A percentile compares a stretch with the other conserved stretches of the same genome.
phyloP scores from a whole-genome alignment of 2,797 vertebrate genomes.

The Rhynchotus rufescens region DNA sequence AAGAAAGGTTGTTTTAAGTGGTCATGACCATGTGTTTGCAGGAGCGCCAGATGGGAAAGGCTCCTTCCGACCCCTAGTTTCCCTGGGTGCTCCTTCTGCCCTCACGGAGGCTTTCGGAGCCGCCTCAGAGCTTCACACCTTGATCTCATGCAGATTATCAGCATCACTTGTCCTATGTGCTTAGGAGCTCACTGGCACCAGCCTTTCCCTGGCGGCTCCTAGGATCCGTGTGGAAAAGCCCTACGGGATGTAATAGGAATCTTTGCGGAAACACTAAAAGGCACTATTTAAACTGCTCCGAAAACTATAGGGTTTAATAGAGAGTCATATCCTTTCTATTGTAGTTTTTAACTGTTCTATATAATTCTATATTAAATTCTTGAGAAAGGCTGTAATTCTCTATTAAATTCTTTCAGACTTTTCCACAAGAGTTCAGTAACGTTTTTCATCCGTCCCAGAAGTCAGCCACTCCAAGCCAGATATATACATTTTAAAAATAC shows the following conservation, averaged over 20 bases:
- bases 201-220: constrained; percentile 49
- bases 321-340: constrained; percentile 69
- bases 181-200: constrained; percentile 54
- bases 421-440: constrained; percentile 56
- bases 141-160: constrained; percentile 11
- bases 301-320: constrained; percentile 64
- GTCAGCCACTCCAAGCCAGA: constrained; percentile 51
- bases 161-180: constrained; percentile 42
- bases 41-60: neutral
- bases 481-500: neutral
- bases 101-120: neutral
- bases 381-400: constrained; percentile 67
- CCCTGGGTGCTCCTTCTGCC: neutral
- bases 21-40: neutral
- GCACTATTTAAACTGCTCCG: constrained; percentile 40
- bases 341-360: constrained; percentile 69
- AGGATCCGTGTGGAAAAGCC: constrained; percentile 18
- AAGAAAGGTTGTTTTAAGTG: neutral
- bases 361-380: constrained; percentile 75
- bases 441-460: constrained; percentile 58
- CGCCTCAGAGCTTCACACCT: neutral
- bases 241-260: constrained; percentile 59
- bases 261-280: constrained; percentile 55
- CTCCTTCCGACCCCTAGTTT: neutral
- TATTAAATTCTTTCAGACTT: constrained; percentile 67